A percentile compares a stretch with the other conserved stretches of the same genome.
Evolutionary conservation across 2,888 invertebrate species (phyloP).

Genomic region (Amiota mariae): DNA sequence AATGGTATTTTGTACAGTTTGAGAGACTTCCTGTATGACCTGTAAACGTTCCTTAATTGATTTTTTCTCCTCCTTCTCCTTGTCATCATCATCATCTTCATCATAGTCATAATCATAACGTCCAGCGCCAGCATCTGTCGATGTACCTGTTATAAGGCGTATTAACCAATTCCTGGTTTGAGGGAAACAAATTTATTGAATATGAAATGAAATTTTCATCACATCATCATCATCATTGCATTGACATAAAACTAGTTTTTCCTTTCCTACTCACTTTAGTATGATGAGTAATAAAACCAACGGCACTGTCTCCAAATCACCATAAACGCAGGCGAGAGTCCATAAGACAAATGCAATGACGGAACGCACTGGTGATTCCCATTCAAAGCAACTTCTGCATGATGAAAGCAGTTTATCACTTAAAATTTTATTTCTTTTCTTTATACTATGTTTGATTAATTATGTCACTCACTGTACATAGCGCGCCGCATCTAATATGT

Average conservation of each 20-base stretch:
- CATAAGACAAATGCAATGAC: conserved; percentile 88
- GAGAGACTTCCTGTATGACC: conserved; percentile 97
- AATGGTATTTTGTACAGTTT: conserved; percentile 95
- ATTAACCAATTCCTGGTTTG: conserved; percentile 72
- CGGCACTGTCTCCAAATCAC: conserved; percentile 97
- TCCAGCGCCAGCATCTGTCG: conserved; percentile 63
- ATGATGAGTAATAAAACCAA: conserved; percentile 86
- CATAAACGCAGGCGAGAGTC: conserved; percentile 92
- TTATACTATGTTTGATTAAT: conserved; percentile 21
- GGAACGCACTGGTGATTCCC: conserved; percentile 93
- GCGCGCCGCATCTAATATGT: conserved; percentile 90
- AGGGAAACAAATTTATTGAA: background rate
- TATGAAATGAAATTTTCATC: background rate
- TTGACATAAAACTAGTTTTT: background rate
- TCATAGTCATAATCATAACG: conserved; percentile 79
- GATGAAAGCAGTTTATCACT: background rate
- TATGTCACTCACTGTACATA: conserved; percentile 85
- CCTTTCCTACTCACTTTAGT: conserved; percentile 75
- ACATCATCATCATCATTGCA: background rate
- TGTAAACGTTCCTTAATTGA: conserved; percentile 93
- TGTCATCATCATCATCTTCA: conserved; percentile 92
- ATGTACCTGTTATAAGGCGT: conserved; percentile 69
- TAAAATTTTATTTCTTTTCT: background rate
- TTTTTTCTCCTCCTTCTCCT: conserved; percentile 96
- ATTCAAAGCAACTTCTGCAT: conserved; percentile 93